These are phyloP conservation scores for Muscicapa striata DNA, from an alignment of 2,797 vertebrate genomes.

Conservation along the genomic window DNA sequence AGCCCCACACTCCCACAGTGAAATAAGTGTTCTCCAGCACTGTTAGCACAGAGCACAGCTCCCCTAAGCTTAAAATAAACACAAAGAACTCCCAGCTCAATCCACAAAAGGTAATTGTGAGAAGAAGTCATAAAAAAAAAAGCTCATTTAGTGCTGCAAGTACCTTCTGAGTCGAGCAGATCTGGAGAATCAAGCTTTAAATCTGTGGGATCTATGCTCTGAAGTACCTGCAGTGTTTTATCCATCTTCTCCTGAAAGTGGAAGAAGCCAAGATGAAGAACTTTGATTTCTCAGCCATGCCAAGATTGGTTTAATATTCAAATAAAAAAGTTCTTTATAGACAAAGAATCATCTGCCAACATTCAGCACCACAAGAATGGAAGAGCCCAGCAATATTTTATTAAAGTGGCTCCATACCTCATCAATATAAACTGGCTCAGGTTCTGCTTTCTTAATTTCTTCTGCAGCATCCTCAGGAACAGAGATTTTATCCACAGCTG, in stretches of 20 bases:
- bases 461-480: slow-evolving; percentile 78
- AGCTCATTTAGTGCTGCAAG: background rate
- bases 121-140: background rate
- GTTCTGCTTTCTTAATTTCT: slow-evolving; percentile 83
- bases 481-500: slow-evolving; percentile 78
- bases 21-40: background rate
- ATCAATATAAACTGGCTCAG: slow-evolving; percentile 92
- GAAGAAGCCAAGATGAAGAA: background rate
- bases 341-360: background rate
- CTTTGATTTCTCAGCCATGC: background rate
- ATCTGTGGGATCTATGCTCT: slow-evolving; percentile 92
- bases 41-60: background rate
- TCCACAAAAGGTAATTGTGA: background rate
- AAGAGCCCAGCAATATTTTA: background rate
- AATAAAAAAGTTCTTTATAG: background rate
- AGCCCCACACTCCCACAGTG: background rate
- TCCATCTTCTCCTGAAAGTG: slow-evolving; percentile 91
- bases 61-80: slow-evolving; percentile 5
- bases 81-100: background rate
- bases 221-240: slow-evolving; percentile 87
- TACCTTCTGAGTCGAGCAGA: slow-evolving; percentile 94
- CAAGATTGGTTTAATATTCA: background rate
- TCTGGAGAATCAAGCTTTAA: slow-evolving; percentile 85
- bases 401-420: slow-evolving; percentile 80
- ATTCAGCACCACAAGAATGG: background rate